Evolutionary conservation across 2,888 invertebrate species (phyloP).

Genomic region (Platycheirus rosarum): DNA sequence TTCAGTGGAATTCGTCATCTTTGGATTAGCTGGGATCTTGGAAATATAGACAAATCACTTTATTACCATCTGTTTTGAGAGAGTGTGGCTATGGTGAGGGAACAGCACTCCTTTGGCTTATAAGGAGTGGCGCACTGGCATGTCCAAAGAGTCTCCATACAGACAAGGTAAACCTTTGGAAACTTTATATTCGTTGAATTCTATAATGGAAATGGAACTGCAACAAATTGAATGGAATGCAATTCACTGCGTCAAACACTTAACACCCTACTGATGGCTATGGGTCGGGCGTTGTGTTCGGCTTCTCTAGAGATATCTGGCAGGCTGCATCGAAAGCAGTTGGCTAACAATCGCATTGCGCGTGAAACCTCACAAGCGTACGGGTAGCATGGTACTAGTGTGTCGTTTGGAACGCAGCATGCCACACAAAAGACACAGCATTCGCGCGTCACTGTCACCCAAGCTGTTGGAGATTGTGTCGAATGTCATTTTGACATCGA

Average conservation of each 20-base stretch:
- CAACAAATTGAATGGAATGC: slow-evolving; percentile 69
- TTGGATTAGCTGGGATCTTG: slow-evolving; percentile 42
- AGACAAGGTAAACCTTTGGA: slow-evolving; percentile 1
- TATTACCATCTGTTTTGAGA: slow-evolving; percentile 56
- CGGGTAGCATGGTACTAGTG: slow-evolving; percentile 27
- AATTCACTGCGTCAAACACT: slow-evolving; percentile 59
- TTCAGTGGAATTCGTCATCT: slow-evolving; percentile 67
- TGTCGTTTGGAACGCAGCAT: slow-evolving; percentile 33
- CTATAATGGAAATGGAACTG: slow-evolving; percentile 41
- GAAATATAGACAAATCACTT: slow-evolving; percentile 60
- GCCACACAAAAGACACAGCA: slow-evolving; percentile 39
- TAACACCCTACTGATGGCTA: slow-evolving; percentile 66
- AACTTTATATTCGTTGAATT: slow-evolving; percentile 33
- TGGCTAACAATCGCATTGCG: slow-evolving; percentile 51
- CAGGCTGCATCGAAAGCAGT: slow-evolving; percentile 45
- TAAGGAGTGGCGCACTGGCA: slow-evolving; percentile 63
- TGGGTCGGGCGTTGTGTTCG: slow-evolving; percentile 11
- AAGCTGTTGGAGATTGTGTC: slow-evolving; percentile 71
- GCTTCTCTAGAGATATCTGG: slow-evolving; percentile 20
- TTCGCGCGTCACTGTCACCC: slow-evolving; percentile 60
- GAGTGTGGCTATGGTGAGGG: slow-evolving; percentile 7
- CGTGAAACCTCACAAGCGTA: slow-evolving; percentile 46
- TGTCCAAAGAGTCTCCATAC: not conserved
- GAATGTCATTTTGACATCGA: slow-evolving; percentile 74
- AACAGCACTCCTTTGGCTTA: slow-evolving; percentile 53